Evolutionary conservation across 2,888 invertebrate species (phyloP), one percentile per base, ranked within the genome.

Genomic region (Lordiphosa fenestrarum): DNA sequence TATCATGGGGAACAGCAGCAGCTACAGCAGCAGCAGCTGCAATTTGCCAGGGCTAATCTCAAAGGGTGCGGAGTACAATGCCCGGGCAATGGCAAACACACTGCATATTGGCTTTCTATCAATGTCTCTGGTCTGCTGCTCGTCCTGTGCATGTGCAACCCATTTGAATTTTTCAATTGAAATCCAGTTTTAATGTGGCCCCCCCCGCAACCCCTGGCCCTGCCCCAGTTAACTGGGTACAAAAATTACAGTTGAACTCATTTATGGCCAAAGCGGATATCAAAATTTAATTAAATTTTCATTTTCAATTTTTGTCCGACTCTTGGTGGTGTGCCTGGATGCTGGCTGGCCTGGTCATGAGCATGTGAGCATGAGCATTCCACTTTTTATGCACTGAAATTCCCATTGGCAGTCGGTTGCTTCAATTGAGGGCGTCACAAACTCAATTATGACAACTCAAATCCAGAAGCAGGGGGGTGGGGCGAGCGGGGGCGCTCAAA

Each of bases 221-320:
- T 62, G 58, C 21, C 47, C 30, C 9, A 42, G 71, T 57, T 56
- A 73, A 51, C 61, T 51, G 52, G 59, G 57, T 59, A 42, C 46
- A 60, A 53, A 80, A 60, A 66, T 71, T 63, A 66, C 58, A 67
- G 61, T 53, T 61, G 69, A 69, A 64, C 72, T 68, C 80, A 69
- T 74, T 65, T 59, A 64, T 65, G 60, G 49, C 58, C 52, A 66
- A 67, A 72, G 41, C 65, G 81, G 64, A 75, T 73, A 80, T 85
- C 76, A 83, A 69, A 80, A 78, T 85, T 80, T 80, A 80, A 85
- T 80, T 80, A 85, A 80, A 83, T 73, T 80, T 85, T 83, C 84
- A 80, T 83, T 85, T 73, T 69, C 73, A 66, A 85, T 80, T 85
- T 78, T 64, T 46, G 51, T 49, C 9, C 30, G 9, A 30, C 30